Conservation (phyloP, 2,888 invertebrate genomes). For the Erebia palarica region DNA sequence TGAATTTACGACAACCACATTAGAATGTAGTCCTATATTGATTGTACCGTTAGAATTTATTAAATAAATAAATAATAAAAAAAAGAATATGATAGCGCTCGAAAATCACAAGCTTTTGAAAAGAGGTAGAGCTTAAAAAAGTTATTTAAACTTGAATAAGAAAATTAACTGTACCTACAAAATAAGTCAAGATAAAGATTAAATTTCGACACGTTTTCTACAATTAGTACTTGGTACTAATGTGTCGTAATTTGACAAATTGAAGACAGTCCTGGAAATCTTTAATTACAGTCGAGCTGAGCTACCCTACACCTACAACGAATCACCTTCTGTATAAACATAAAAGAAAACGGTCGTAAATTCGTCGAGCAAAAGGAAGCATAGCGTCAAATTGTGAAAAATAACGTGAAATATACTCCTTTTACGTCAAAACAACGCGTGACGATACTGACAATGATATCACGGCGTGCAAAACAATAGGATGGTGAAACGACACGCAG, state of each 20-base stretch:
- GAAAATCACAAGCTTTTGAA: too few species aligned
- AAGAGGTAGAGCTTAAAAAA: too few species aligned
- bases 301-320: background rate
- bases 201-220: too few species aligned
- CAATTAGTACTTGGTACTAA: too few species aligned
- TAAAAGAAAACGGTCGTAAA: conserved; percentile 16
- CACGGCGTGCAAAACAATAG: conserved; percentile 54
- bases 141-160: too few species aligned
- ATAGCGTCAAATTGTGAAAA: conserved; percentile 23
- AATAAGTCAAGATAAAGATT: too few species aligned
- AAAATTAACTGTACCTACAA: too few species aligned
- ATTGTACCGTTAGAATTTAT: too few species aligned
- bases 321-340: conserved; percentile 16
- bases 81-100: too few species aligned
- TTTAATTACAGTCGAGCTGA: background rate
- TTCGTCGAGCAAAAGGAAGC: conserved; percentile 21
- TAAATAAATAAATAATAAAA: too few species aligned
- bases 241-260: background rate
- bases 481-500: conserved; percentile 49
- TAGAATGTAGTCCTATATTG: too few species aligned
- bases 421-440: conserved; percentile 60
- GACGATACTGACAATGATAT: conserved; percentile 47
- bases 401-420: conserved; percentile 37
- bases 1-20: too few species aligned
- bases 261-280: background rate